These are phyloP conservation scores for Tetragonula carbonaria DNA, from an alignment of 2,888 invertebrate genomes.

Conservation along the genomic window DNA sequence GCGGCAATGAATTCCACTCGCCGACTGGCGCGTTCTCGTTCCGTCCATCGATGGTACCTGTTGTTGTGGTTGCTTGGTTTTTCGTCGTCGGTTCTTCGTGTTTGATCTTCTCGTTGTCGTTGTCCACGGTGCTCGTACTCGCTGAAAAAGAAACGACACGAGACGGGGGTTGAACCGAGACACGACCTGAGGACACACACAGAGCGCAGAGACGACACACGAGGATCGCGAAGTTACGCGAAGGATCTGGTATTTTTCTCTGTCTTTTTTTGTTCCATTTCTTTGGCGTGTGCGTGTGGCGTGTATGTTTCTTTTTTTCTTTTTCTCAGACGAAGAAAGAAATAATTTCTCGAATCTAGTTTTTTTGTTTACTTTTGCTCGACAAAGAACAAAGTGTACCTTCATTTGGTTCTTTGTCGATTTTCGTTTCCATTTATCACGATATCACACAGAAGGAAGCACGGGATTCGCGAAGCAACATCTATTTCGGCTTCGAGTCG, in stretches of 20 bases:
- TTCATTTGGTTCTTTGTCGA: too few relatives aligned
- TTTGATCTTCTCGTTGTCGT: conserved; percentile 9
- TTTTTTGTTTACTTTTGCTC: too few relatives aligned
- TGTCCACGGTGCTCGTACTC: conserved; percentile 32
- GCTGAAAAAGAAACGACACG: conserved; percentile 62
- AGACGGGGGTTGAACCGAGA: conserved; percentile 57
- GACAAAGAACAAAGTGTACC: too few relatives aligned
- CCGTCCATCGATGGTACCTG: conserved; percentile 45
- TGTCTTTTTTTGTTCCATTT: background rate
- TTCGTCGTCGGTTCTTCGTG: conserved; percentile 30
- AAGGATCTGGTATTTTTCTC: conserved; percentile 17
- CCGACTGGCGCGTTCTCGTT: conserved; percentile 77
- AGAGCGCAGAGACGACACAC: background rate
- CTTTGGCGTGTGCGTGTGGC: too few relatives aligned
- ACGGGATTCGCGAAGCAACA: too few relatives aligned
- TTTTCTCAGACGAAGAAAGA: background rate
- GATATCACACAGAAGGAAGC: too few relatives aligned
- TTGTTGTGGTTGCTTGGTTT: conserved; percentile 19
- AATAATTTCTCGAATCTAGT: too few relatives aligned
- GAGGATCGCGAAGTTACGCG: conserved; percentile 7
- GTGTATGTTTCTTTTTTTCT: background rate
- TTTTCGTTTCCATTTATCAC: too few relatives aligned
- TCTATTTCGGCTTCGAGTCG: too few relatives aligned
- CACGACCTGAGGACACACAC: conserved; percentile 35
- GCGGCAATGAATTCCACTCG: conserved; percentile 84